phyloP scores from a whole-genome alignment of 2,888 invertebrate genomes.

The Sarcophaga caerulescens region DNA sequence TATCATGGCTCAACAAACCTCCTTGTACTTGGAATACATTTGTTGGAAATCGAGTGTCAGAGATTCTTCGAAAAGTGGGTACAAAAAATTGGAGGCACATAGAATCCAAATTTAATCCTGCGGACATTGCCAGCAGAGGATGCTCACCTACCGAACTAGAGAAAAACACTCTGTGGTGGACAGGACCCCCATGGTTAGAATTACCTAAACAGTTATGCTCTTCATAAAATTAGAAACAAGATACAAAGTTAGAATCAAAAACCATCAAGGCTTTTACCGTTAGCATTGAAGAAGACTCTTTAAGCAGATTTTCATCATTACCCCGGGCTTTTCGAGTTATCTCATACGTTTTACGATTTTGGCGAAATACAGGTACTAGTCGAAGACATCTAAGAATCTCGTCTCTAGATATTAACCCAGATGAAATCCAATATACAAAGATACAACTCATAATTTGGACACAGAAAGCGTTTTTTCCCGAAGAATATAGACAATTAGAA shows the following conservation, averaged over 20 bases:
- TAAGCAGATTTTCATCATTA: constrained; percentile 2
- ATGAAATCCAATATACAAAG: neutral
- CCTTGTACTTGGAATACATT: constrained; percentile 7
- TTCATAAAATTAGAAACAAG: neutral
- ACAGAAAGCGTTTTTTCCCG: no score
- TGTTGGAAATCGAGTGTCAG: neutral
- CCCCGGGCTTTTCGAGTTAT: neutral
- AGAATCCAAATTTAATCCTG: neutral
- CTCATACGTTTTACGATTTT: constrained; percentile 5
- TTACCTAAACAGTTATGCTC: neutral
- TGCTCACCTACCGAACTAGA: neutral
- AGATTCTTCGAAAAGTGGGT: constrained; percentile 3
- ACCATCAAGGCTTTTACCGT: neutral
- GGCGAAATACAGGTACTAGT: neutral
- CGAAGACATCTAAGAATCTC: neutral
- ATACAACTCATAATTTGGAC: no score
- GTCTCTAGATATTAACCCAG: neutral
- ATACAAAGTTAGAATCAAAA: neutral
- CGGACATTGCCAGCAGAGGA: neutral
- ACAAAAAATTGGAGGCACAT: neutral
- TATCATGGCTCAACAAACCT: constrained; percentile 10
- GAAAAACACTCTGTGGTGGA: neutral
- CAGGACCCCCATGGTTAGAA: neutral
- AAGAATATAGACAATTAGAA: neutral
- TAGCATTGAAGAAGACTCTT: neutral